Evolutionary conservation across 1,140 invertebrate genomes (phyloP), one percentile per base, ranked within the genome.

Genomic region (Trinorchestia longiramus): DNA sequence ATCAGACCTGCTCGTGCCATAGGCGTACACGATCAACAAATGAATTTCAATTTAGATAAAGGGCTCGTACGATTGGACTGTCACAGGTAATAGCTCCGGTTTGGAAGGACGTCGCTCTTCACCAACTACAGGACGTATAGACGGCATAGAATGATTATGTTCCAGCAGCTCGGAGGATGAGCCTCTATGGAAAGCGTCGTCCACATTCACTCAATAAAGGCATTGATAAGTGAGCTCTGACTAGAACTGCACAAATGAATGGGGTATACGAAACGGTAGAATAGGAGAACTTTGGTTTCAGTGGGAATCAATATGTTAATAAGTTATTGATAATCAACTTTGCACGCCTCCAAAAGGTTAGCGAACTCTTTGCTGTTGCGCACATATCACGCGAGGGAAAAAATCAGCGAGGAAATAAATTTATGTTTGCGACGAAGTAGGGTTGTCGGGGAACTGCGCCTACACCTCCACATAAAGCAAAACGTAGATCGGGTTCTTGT

Each of bases 41-140:
- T 94, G 92, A 94, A 94, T 94, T 94, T 47, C 92, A 94, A 94
- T 94, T 94, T 94, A 94, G 92, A 94, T 94, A 94, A 94, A 94
- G 43, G 92, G 92, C 92, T 94, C 43, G 92, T 19, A 23, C 92
- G 92, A 94, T 94, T 94, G 92, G 92, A 94, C 92, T 94, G 92
- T 94, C 92, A 94, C 92, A 94, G 92, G 92, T 94, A 94, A 94
- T 94, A 94, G 92, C 43, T 45, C 43, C 36, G 92, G 92, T 45
- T 94, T 94, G 92, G 36, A 90, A 28, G 88, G 88, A 43, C 88
- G 88, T 90, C 88, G 88, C 88, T 90, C 88, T 41, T 90, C 88
- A 19, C 88, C 0, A 41, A 15, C n/a, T 43, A 90, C 15, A 36
- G 88, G 88, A 42, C 4, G 41, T 0, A 4, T 36, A 90, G 88